Percentiles rank a stretch among this genome's conserved stretches.
Conservation (phyloP, 1,140 invertebrate genomes). For the Pectinophora gossypiella region DNA sequence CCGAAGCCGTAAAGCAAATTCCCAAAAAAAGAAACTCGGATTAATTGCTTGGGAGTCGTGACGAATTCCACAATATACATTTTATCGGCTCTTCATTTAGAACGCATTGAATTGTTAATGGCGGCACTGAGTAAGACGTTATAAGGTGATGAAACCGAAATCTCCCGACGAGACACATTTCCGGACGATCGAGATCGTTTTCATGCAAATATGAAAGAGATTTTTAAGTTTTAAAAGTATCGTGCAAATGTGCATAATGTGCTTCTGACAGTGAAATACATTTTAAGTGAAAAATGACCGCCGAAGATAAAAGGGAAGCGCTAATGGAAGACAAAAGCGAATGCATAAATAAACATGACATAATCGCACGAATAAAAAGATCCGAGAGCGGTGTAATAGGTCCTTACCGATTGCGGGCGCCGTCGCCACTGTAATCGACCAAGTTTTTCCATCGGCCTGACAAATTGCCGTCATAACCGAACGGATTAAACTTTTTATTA, state of each 20-base stretch:
- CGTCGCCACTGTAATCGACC: conserved; percentile 59
- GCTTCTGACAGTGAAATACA: conserved; percentile 34
- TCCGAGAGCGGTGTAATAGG: conserved; percentile 37
- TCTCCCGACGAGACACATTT: conserved; percentile 45
- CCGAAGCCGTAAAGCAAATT: conserved; percentile 47
- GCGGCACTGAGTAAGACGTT: conserved; percentile 44
- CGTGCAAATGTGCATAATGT: conserved; percentile 22
- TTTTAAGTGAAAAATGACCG: conserved; percentile 45
- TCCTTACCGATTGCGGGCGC: conserved; percentile 35
- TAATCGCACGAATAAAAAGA: conserved; percentile 53
- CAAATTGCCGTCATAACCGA: conserved; percentile 72
- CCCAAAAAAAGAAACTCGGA: conserved; percentile 43
- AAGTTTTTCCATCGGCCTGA: conserved; percentile 71
- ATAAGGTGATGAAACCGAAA: conserved; percentile 60
- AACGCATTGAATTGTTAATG: conserved; percentile 68
- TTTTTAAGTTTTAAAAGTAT: conserved; percentile 35
- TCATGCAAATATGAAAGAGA: conserved; percentile 37
- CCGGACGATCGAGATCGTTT: conserved; percentile 34
- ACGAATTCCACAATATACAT: conserved; percentile 63
- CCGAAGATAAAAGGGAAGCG: conserved; percentile 43
- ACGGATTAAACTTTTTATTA: conserved; percentile 75
- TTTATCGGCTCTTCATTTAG: conserved; percentile 69
- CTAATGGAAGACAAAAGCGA: conserved; percentile 65
- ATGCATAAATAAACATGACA: conserved; percentile 65
- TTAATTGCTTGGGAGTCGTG: conserved; percentile 55